Percentiles rank a stretch among this genome's conserved stretches.
phyloP scores from a whole-genome alignment of 2,888 invertebrate species.

The Cremastobaeus sp. region DNA sequence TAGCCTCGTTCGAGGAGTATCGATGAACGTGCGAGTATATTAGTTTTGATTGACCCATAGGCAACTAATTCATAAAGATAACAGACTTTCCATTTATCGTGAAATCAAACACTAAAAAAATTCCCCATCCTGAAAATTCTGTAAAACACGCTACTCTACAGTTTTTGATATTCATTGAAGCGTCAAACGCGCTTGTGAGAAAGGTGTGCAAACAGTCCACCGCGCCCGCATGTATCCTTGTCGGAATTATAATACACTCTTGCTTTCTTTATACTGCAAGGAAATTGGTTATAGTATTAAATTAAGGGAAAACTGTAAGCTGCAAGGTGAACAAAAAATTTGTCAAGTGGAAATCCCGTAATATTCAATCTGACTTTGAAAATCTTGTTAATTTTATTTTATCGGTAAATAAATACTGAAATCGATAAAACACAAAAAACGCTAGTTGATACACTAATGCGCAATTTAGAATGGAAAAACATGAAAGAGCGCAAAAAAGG shows the following conservation, averaged over 20 bases:
- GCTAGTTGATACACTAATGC: too few species aligned
- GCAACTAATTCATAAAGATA: conserved; percentile 46
- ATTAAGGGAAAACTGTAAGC: conserved; percentile 14
- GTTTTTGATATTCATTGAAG: conserved; percentile 58
- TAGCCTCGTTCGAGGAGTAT: too few species aligned
- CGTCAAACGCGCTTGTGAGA: conserved; percentile 56
- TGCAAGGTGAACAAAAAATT: conserved; percentile 2
- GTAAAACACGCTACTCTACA: conserved; percentile 44
- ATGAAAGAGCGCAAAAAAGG: too few species aligned
- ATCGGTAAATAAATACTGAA: too few species aligned
- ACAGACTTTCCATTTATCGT: conserved; percentile 33
- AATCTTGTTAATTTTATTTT: too few species aligned
- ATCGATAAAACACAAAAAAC: too few species aligned
- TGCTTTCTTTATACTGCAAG: conserved; percentile 39
- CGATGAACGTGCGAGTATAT: background rate
- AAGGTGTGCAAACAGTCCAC: conserved; percentile 54
- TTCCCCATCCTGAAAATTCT: conserved; percentile 48
- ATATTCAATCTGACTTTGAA: too few species aligned
- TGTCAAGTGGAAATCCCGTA: background rate
- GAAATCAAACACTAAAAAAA: conserved; percentile 50
- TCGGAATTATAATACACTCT: conserved; percentile 43
- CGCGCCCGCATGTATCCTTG: conserved; percentile 54
- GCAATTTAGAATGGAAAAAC: too few species aligned
- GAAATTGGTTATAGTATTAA: conserved; percentile 29
- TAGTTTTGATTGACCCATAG: conserved; percentile 27